Evolutionary conservation across 2,888 invertebrate species (phyloP), one percentile per base, ranked within the genome.

Genomic region (Agapetus fuscipes): DNA sequence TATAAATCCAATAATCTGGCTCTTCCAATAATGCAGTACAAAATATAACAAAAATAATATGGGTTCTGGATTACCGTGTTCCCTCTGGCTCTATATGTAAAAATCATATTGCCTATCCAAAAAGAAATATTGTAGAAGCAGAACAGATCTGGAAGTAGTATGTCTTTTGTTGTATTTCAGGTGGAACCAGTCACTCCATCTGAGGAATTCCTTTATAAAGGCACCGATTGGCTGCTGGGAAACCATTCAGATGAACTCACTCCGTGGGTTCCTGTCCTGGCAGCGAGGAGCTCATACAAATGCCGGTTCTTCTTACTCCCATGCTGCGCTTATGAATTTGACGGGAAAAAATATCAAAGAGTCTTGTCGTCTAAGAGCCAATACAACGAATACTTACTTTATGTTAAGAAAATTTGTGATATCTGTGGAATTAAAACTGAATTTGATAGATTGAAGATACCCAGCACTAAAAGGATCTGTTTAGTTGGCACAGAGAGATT

Each of bases 241-340:
- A 98, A 98, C 64, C 98, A 98, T 68, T 94, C 95, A 10, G 98
- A 98, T 69, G 97, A 98, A 60, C 64, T 98, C n/a, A 96, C 97
- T 6, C 95, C 96, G 1, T 98, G 97, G 97, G 81, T 98, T 53
- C 94, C 97, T 13, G 81, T 96, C 1, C 80, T 97, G 52, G 84
- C 96, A 16, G 78, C 89, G 0, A 72, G 74, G 39, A 83, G 84
- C 63, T 83, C 83, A 0, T 75, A 72, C 38, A 67, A 67, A 17
- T 81, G 84, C 41, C 81, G 80, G 41, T 94, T 84, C 56, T 95
- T 97, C 57, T 64, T 97, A 2, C 68, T 98, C 10, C 98, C 98
- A 0, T 98, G 98, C 58, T 98, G 98, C 61, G 79, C 88, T 0
- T 91, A 77, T 60, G 91, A 95, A 57, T 91, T 97, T 56, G 79